phyloP scores from a whole-genome alignment of 2,888 invertebrate species.

The Balanococcus diminutus region DNA sequence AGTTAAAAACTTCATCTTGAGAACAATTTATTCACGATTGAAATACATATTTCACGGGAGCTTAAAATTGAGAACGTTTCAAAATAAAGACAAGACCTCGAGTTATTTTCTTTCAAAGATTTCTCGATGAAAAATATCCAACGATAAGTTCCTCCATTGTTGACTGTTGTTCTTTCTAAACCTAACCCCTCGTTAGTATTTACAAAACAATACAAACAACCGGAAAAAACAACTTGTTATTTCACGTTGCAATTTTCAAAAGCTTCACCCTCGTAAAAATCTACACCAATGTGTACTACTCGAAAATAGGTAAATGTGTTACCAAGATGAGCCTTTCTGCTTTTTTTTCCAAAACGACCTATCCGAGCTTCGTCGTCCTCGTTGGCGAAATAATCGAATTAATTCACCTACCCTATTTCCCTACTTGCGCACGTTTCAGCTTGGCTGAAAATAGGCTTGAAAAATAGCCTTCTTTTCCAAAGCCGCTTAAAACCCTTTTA shows the following conservation, averaged over 20 bases:
- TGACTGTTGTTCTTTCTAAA: no score
- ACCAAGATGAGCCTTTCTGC: neutral
- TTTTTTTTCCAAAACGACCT: neutral
- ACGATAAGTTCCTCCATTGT: no score
- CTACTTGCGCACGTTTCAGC: neutral
- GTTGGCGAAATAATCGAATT: neutral
- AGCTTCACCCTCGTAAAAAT: neutral
- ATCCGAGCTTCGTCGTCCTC: neutral
- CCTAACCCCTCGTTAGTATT: no score
- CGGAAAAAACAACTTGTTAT: neutral
- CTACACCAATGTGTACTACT: neutral
- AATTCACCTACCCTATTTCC: neutral
- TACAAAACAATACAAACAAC: neutral
- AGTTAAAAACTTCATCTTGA: no score
- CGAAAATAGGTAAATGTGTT: conserved; percentile 8
- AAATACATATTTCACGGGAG: no score
- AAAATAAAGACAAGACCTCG: no score
- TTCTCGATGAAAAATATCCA: no score
- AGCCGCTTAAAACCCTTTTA: neutral
- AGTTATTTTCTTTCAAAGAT: no score
- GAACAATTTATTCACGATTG: no score
- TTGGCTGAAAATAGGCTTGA: neutral
- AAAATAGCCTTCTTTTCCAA: neutral
- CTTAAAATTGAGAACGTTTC: no score
- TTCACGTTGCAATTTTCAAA: neutral